Percentiles rank a stretch among this genome's conserved stretches.
Conservation (phyloP, 2,888 invertebrate species). For the Mamestra brassicae region DNA sequence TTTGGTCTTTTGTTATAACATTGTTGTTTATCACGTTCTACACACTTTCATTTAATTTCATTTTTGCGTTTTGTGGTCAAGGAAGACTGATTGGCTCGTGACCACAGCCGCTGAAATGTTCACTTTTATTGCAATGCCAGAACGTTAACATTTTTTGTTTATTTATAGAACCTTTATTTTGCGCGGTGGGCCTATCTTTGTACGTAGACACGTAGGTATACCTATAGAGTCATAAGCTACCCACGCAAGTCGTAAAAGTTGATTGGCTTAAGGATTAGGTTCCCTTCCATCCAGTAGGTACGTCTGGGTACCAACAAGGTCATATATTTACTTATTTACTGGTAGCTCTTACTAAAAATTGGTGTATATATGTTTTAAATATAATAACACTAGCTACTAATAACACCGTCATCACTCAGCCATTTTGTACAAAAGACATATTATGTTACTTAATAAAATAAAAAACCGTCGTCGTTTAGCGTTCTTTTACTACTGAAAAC, state of each 20-base stretch:
- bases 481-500: no score
- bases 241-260: slow-evolving; percentile 50
- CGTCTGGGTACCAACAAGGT: slow-evolving; percentile 14
- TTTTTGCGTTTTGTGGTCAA: slow-evolving; percentile 41
- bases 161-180: slow-evolving; percentile 35
- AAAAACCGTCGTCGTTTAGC: no score
- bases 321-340: background rate
- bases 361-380: background rate
- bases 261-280: slow-evolving; percentile 43
- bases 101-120: slow-evolving; percentile 39
- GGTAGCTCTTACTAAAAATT: background rate
- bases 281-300: background rate
- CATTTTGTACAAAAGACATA: no score
- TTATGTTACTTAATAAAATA: no score
- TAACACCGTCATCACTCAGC: no score
- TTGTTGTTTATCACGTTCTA: slow-evolving; percentile 2
- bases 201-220: slow-evolving; percentile 9
- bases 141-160: slow-evolving; percentile 21
- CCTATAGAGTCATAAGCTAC: slow-evolving; percentile 35
- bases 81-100: slow-evolving; percentile 38
- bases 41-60: slow-evolving; percentile 28
- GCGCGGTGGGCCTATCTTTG: background rate
- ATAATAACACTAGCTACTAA: no score
- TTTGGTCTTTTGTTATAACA: background rate
- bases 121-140: slow-evolving; percentile 33